Base-by-base conservation (phyloP, 2,888 invertebrate genomes). In the Drosophila ustulata region DNA sequence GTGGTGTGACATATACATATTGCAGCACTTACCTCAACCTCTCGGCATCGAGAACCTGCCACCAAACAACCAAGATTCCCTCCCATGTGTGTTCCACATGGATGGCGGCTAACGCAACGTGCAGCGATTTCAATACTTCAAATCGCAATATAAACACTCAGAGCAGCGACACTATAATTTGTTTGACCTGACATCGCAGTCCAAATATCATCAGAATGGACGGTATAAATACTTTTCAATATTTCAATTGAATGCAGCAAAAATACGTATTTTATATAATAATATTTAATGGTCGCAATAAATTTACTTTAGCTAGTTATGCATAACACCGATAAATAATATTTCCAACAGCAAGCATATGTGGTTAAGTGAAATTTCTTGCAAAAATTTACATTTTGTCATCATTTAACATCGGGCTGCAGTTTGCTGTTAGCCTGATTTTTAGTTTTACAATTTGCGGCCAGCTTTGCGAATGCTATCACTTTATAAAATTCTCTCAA, bases 1-100 rank as follows among this genome's bases (percentile, higher is more conserved):
- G 75, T 82, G 74, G 80, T 85, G 86, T 75, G 86, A 85, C 88
- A 88, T 67, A 88, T 85, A 85, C 88, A 83, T 74, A 88, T 82
- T 80, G 85, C 86, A 88, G 82, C 82, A 68, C 86, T 70, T 80
- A 69, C 68, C 58, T 66, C 64, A 63, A 58, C 66, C 66, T 52
- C 52, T 53, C 30, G 11, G 37, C 32, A 30, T 2, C 23, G 8
- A 25, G 23, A 30, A 34, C 50, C 7, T 49, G 25, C 56, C 11
- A 37, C 11, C 37, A 37, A 37, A 11, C n/a, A 25, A 26, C 43
- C 30, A 30, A 58, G 57, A 52, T 43, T 26, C 71, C 32, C 53
- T 45, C 61, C 32, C 37, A 37, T 37, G 11, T 37, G 50, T 50
- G 58, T 47, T 65, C 56, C 66, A 74, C 61, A 71, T 74, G 66